These are phyloP conservation scores for Ciconia nigra DNA, from an alignment of 2,797 vertebrate species.

Conservation along the genomic window DNA sequence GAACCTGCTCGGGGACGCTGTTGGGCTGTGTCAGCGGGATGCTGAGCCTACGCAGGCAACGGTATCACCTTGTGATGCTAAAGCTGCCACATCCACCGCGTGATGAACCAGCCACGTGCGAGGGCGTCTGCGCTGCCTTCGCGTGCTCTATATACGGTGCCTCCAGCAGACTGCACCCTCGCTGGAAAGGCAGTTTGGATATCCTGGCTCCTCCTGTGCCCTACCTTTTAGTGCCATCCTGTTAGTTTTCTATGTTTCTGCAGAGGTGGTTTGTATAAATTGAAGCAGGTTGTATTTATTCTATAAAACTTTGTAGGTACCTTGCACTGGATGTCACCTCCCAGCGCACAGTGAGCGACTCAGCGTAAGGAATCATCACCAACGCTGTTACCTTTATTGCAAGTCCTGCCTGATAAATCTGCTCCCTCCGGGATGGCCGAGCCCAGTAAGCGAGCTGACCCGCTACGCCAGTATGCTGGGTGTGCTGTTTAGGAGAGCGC, in stretches of 20 bases:
- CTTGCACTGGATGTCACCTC: not conserved
- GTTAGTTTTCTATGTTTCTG: not conserved
- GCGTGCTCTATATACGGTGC: rapidly evolving
- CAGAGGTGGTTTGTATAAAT: not conserved
- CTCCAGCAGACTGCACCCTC: not conserved
- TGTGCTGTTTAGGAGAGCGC: not conserved
- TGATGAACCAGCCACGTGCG: rapidly evolving
- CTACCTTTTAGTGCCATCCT: not conserved
- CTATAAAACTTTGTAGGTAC: not conserved
- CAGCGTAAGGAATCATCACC: not conserved
- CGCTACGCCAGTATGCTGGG: rapidly evolving
- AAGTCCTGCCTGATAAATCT: not conserved
- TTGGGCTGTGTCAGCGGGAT: not conserved
- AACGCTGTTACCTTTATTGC: not conserved
- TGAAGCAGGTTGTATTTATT: not conserved
- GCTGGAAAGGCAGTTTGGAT: rapidly evolving
- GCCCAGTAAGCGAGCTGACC: not conserved
- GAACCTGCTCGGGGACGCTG: not conserved
- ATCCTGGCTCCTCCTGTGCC: not conserved
- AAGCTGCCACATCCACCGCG: not conserved
- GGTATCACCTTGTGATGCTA: not conserved
- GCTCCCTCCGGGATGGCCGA: not conserved
- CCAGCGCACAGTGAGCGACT: not conserved
- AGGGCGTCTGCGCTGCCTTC: not conserved
- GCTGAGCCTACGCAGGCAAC: not conserved